Conservation (phyloP, 2,797 vertebrate species). For the Alfaro cultratus region DNA sequence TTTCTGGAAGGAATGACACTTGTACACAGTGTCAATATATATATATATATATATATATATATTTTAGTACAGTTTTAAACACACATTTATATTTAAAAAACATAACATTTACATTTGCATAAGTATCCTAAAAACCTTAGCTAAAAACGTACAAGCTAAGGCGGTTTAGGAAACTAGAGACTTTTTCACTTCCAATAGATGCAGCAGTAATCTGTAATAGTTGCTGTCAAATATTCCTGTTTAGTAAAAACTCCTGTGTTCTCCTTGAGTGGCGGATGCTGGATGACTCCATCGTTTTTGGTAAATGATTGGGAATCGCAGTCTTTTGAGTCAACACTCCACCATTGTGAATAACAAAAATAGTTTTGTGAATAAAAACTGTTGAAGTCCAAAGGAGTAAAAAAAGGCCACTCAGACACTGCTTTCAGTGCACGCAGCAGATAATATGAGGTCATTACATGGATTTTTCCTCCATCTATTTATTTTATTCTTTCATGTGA, state of each 20-base stretch:
- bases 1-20: no score
- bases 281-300: background rate
- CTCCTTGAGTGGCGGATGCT: background rate
- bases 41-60: no score
- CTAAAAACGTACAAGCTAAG: background rate
- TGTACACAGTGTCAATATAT: no score
- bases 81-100: background rate
- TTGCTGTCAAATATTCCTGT: background rate
- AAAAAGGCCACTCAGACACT: background rate
- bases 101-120: background rate
- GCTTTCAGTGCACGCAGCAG: background rate
- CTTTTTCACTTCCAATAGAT: background rate
- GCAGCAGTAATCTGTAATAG: background rate
- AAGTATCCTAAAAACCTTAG: no score
- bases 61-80: background rate
- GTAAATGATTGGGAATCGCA: background rate
- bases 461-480: background rate
- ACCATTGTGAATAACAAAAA: background rate
- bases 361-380: background rate
- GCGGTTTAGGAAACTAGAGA: background rate
- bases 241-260: background rate
- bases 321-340: background rate
- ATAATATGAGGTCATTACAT: background rate
- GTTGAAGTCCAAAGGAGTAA: background rate
- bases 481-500: background rate